phyloP scores from a whole-genome alignment of 2,113 vertebrate genomes.

The Phaethornis superciliosus region DNA sequence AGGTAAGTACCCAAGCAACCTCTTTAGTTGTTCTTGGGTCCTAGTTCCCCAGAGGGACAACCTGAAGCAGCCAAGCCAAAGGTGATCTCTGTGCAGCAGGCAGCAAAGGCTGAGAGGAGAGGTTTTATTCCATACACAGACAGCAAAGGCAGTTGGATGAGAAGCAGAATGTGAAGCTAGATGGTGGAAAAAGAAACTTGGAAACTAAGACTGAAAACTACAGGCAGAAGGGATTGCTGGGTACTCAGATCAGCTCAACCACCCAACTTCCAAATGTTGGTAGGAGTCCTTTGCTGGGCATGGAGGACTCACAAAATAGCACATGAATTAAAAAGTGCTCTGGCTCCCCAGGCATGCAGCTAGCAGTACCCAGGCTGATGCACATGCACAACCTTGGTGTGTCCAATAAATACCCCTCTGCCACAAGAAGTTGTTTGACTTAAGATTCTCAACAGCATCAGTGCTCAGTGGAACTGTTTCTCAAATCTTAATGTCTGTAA shows the following conservation, averaged over 20 bases:
- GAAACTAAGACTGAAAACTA: not conserved
- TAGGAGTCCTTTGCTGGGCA: not conserved
- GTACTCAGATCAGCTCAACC: not conserved
- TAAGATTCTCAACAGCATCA: not conserved
- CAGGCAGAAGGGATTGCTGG: not conserved
- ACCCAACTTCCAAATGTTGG: not conserved
- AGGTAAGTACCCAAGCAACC: not conserved
- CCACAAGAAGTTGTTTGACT: not conserved
- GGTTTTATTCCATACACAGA: not conserved
- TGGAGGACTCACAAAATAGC: not conserved
- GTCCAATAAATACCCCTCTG: not conserved
- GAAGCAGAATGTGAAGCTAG: not conserved
- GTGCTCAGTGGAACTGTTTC: not conserved
- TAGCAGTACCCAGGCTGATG: not conserved
- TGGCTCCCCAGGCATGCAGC: not conserved
- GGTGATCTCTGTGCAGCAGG: not conserved
- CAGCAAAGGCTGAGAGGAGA: not conserved
- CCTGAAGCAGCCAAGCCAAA: not conserved
- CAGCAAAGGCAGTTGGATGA: not conserved
- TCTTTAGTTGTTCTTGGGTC: not conserved
- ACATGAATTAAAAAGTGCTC: not conserved
- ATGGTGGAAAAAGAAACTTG: not conserved
- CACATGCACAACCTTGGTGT: not conserved
- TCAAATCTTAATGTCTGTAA: not conserved
- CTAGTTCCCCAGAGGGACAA: not conserved